Conservation (phyloP, 2,888 invertebrate genomes). For the Bursaphelenchus okinawaensis region DNA sequence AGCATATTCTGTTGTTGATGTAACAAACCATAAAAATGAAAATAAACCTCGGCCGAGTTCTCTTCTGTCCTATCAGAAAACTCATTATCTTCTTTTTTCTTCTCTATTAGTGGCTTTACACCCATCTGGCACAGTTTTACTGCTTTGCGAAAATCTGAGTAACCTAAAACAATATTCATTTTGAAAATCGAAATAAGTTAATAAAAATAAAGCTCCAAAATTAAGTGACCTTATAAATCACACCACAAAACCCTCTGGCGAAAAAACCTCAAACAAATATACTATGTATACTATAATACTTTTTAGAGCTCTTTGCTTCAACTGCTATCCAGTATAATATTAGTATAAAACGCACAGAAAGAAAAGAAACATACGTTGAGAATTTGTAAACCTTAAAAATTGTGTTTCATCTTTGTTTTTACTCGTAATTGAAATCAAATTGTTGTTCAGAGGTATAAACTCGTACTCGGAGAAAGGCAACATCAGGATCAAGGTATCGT, state of each 20-base stretch:
- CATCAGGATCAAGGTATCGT: too few species aligned
- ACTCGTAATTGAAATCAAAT: neutral
- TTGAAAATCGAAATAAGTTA: too few species aligned
- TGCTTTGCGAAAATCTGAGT: constrained; percentile 5
- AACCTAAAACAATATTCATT: too few species aligned
- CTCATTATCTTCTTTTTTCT: neutral
- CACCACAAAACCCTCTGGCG: too few species aligned
- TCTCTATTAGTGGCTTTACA: neutral
- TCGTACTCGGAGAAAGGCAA: neutral
- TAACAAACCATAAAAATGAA: constrained; percentile 94
- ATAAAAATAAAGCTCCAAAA: too few species aligned
- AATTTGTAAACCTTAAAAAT: neutral
- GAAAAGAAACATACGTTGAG: neutral
- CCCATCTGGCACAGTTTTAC: constrained; percentile 5
- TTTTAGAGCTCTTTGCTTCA: too few species aligned
- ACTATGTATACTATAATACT: too few species aligned
- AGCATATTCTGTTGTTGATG: constrained; percentile 99
- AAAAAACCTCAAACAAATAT: too few species aligned
- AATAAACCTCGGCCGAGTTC: constrained; percentile 89
- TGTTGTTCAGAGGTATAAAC: neutral
- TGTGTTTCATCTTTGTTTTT: neutral
- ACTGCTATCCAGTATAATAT: neutral
- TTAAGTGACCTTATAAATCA: too few species aligned
- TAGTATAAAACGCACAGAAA: too few species aligned
- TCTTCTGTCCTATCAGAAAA: constrained; percentile 11